Base-by-base conservation (phyloP, 1,140 invertebrate species). In the Brachionus angularis region DNA sequence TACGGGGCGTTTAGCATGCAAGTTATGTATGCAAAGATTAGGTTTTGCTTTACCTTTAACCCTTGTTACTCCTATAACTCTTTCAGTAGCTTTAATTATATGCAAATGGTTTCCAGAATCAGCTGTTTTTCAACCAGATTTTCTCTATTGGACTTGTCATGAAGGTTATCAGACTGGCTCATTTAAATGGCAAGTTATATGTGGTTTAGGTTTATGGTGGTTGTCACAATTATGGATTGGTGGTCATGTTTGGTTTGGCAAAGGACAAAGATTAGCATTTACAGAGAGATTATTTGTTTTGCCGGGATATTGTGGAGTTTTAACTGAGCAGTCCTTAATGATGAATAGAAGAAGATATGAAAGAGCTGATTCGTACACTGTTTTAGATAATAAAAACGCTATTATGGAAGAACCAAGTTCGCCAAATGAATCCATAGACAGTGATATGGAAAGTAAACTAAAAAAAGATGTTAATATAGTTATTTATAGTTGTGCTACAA, bases 321-420 rank as follows among this genome's bases (percentile, higher is more conserved):
- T 98, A 10, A 91, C 98, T 70, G 96, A 98, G 81, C 95, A 98
- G 81, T 96, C 92, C 2, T 86, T 98, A 82, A 91, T 91, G 12
- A 81, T 98, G 29, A 98, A 98, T 79, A 83, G 96, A 73, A 86
- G 91, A 75, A 85, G 91, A 64, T 91, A 98, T 77, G 93, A 97
- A 79, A 89, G 93, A 77, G 89, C 90, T 14, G 91, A 94, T 25
- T 7, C 67, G 0, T 67, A 67, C 42, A 16, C 62, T 5, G 62
- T 67, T 1, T 27, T 67, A 1, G 62, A 67, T n/a, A 50, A 47
- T 16, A 39, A 58, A 33, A 12, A 7, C 7, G 4, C 29, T 2
- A 18, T 3, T 0, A 34, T 29, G 5, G 42, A 14, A 2, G 52
- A 42, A 14, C 0, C 58, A 0, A 18, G 12, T n/a, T 62, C 58